Base-by-base conservation (phyloP, 2,888 invertebrate genomes). In the Crepidodera aurea region DNA sequence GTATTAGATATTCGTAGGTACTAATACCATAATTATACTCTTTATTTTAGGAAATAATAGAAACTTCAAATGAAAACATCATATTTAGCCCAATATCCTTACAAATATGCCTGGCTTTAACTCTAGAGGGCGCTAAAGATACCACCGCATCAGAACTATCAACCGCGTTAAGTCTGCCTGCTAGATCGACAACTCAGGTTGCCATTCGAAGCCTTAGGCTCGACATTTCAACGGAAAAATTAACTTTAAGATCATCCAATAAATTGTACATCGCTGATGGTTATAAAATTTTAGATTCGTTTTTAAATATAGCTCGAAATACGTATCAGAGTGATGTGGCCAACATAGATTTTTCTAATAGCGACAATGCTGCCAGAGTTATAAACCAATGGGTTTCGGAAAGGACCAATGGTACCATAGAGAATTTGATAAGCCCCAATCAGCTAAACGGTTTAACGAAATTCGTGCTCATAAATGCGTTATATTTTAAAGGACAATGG, bases 261-360 rank as follows among this genome's bases (percentile, higher is more conserved):
- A 89, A 88, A 69, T 81, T 93, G 3, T 94, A 87, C 74, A 79
- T 89, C 0, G 84, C 85, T 68, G 32, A 75, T 5, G 82, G 82
- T 1, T 84, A 86, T 48, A 74, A 82, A 5, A 70, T 92, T 1
- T 81, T 84, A n/a, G 72, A 83, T 0, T 75, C 81, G 12, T 87
- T 88, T 65, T 83, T 85, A 68, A 79, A 83, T 3, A 79, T 87
- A 37, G 87, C 90, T 0, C 73, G 81, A 6, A 82, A 86, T 22
- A 81, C 85, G 29, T 93, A 91, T 75, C 80, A 84, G 51, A 86
- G 90, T 1, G 84, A 25, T 32, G 46, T 64, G 22, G 46, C 51
- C 15, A 50, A 27, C 5, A 25, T 60, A 7, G 44, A 60, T 37
- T 64, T 56, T 12, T 10, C 7, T 2, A 32, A 51, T 12, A 13